Percentiles rank a stretch among this genome's conserved stretches.
Conservation (phyloP, 2,888 invertebrate genomes). For the Norana najaformis region DNA sequence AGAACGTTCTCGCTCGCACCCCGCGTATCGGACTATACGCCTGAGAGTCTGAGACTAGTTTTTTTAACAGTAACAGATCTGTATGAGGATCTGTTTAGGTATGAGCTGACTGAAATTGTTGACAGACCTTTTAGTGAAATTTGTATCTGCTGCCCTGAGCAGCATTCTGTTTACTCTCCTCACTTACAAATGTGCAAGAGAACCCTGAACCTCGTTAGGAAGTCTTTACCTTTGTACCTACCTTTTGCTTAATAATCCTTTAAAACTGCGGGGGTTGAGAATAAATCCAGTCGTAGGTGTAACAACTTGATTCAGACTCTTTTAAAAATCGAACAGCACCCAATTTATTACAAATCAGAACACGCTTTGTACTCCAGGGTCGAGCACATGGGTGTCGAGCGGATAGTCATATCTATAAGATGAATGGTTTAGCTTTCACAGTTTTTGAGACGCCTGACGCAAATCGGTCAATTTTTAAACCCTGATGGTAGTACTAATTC, state of each 20-base stretch:
- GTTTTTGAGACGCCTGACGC: too few species aligned
- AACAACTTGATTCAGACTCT: neutral
- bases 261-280: neutral
- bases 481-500: too few species aligned
- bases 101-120: neutral
- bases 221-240: neutral
- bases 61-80: neutral
- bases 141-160: neutral
- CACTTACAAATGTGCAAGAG: neutral
- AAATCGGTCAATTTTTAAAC: too few species aligned
- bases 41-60: too few species aligned
- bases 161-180: neutral
- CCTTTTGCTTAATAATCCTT: too few species aligned
- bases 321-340: neutral
- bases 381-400: neutral
- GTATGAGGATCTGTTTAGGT: constrained; percentile 3
- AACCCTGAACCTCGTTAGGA: neutral
- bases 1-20: too few species aligned
- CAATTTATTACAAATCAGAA: neutral
- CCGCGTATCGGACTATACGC: too few species aligned
- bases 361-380: neutral
- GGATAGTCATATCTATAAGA: neutral
- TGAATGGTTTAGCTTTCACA: too few species aligned
- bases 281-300: neutral
- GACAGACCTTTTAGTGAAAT: neutral